Base-by-base conservation (phyloP, 2,797 vertebrate genomes). In the Momotus momota region DNA sequence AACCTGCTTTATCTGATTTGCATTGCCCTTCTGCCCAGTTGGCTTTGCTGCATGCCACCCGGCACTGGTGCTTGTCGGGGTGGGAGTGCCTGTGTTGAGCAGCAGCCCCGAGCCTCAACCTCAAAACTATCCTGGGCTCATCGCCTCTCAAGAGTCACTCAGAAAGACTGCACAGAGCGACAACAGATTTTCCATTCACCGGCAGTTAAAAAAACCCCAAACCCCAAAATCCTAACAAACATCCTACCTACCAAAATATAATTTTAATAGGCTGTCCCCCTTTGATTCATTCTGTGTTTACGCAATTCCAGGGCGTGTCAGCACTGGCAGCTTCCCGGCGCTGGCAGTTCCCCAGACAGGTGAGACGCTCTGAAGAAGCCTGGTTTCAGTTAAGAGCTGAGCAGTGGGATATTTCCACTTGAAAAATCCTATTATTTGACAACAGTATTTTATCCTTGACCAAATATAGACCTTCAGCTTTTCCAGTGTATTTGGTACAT, bases 331-430 rank as follows among this genome's bases (percentile, higher is more conserved):
- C 66, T 65, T 57, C 80, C 78, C 65, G 85, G 58, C 35, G 16
- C 45, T 33, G 46, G 49, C 69, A 93, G 74, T 72, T 51, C 26
- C 60, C 33, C 2, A 4, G 2, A 51, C 45, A 38, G 75, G 16
- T 23, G n/a, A 87, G n/a, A 86, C 0, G 0, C 22, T 12, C 58
- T 26, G 52, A 55, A 93, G 86, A 91, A 75, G 29, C n/a, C 75
- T 93, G 51, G 21, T 66, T 96, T 96, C 75, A 93, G 91, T 88
- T 92, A 91, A 91, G 3, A 40, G 21, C 11, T 17, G 40, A 94
- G n/a, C 58, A 81, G 16, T 54, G 25, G 64, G 29, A 26, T 86
- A 74, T 61, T 90, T 75, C 73, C 55, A 65, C 33, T 93, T 70
- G 16, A 77, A 95, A 96, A 87, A 70, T 27, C 38, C 38, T 62